Evolutionary conservation across 2,797 vertebrate genomes (phyloP).

Genomic region (Gastrophryne carolinensis): DNA sequence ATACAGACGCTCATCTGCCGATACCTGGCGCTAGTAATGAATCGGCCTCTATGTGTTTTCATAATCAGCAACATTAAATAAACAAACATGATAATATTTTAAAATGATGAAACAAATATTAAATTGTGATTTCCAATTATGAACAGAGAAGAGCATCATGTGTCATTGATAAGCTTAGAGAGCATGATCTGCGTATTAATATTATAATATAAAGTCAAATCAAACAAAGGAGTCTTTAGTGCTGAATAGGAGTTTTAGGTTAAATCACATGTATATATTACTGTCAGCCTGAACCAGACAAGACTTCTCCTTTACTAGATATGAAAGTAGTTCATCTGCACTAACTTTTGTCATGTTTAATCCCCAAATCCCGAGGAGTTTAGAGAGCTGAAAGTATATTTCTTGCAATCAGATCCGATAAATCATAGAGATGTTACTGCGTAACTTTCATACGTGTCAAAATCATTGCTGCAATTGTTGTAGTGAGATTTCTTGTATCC

Average conservation of each 20-base stretch:
- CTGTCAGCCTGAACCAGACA: neutral
- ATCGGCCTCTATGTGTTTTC: no score
- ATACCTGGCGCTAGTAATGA: no score
- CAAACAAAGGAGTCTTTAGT: neutral
- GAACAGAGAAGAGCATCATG: no score
- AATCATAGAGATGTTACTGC: neutral
- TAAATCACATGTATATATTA: neutral
- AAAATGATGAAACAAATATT: no score
- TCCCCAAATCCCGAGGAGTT: neutral
- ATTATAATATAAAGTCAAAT: neutral
- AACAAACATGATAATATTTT: no score
- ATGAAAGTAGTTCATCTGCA: neutral
- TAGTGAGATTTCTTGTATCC: no score
- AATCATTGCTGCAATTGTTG: no score
- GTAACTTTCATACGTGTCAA: neutral
- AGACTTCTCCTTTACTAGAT: neutral
- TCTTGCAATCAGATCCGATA: neutral
- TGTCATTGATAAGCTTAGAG: no score
- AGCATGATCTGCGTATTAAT: no score
- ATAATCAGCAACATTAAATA: no score
- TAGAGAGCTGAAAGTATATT: neutral
- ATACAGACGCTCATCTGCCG: no score
- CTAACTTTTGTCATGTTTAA: conserved; percentile 19
- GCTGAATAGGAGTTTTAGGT: neutral
- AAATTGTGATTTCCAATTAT: no score